phyloP scores from a whole-genome alignment of 1,140 invertebrate species.

The Pachyrhynchus sulphureomaculatus region DNA sequence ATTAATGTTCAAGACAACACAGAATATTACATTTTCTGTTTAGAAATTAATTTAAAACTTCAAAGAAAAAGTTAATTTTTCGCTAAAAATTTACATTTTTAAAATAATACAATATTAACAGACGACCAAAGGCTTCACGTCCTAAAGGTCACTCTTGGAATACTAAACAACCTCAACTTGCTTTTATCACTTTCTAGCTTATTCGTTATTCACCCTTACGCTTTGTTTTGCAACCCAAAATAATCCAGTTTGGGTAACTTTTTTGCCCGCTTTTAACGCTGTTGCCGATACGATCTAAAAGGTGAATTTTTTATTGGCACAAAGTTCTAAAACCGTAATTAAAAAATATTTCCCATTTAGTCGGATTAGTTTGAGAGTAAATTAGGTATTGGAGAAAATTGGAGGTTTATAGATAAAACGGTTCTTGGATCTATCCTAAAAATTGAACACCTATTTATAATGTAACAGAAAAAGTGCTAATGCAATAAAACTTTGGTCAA shows the following conservation, averaged over 20 bases:
- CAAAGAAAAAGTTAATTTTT: not conserved
- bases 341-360: conserved; percentile 9
- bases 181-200: conserved; percentile 20
- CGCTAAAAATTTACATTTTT: not conserved
- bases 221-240: conserved; percentile 26
- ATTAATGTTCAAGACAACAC: too few relatives aligned
- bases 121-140: not conserved
- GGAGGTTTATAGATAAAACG: too few relatives aligned
- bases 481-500: too few relatives aligned
- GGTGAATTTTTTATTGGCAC: conserved; percentile 23
- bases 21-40: too few relatives aligned
- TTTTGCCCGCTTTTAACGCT: conserved; percentile 17
- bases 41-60: too few relatives aligned
- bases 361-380: not conserved
- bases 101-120: conserved; percentile 2
- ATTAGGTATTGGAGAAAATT: not conserved
- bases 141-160: conserved; percentile 11
- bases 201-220: conserved; percentile 27
- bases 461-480: too few relatives aligned
- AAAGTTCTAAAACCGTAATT: conserved; percentile 7
- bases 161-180: not conserved
- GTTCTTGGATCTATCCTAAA: too few relatives aligned
- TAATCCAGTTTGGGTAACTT: conserved; percentile 28
- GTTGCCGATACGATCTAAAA: conserved; percentile 20
- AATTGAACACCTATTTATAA: too few relatives aligned